Evolutionary conservation across 2,888 invertebrate species (phyloP), one percentile per base, ranked within the genome.

Genomic region (Yponomeuta malinellus): DNA sequence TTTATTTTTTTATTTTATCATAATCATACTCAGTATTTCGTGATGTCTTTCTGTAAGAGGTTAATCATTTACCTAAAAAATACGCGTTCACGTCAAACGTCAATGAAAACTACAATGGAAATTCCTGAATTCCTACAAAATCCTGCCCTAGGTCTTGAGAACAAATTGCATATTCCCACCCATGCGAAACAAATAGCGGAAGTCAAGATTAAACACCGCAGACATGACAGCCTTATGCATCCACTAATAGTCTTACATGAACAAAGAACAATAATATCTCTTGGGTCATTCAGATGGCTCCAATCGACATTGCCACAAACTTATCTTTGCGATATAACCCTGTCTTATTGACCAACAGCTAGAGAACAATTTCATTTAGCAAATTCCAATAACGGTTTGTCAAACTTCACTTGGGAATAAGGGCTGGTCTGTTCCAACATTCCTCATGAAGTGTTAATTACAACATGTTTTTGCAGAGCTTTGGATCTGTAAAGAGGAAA

Each of bases 401-500:
- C 12, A 59, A 3, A 15, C 52, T 59, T 15, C 52, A 29, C 31
- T 29, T 65, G 31, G 33, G 65, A 65, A 65, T 12, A 65, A 65
- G 65, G 65, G 65, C 31, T 31, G 29, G 65, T 65, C 33, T 12
- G 65, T 65, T 65, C 65, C 65, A 31, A 33, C 65, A 65, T 65
- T 65, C 65, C 65, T 12, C 65, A 33, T 33, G 33, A 23, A 65
- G 31, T 65, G 65, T 33, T 65, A 65, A 33, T 31, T 59, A 15
- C 15, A 15, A 15, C 52, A 59, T 59, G 52, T 59, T 59, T 43
- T 59, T 59, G 52, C 52, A 15, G 52, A 15, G 52, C 52, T 52
- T 52, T 52, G 52, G 15, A 10, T 52, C 52, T 52, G 15, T 15
- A 15, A 59, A 15, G 52, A 59, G 52, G 52, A 15, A 59, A 15